phyloP scores from a whole-genome alignment of 2,113 vertebrate species.

The Esox niger region DNA sequence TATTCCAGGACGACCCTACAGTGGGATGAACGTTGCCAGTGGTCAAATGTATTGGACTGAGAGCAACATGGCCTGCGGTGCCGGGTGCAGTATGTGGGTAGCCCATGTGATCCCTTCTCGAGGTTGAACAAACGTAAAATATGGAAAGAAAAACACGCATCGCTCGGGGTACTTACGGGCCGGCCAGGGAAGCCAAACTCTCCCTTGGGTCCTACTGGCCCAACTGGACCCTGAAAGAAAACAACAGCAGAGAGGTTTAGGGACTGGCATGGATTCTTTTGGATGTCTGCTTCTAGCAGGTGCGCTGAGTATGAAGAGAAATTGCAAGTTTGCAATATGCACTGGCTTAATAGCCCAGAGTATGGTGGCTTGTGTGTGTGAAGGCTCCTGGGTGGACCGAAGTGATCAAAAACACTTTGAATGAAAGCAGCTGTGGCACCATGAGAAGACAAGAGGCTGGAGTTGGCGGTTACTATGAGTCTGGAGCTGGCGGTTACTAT shows the following conservation, averaged over 20 bases:
- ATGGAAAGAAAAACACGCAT: no score
- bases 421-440: constrained; percentile 35
- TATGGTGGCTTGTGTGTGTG: constrained; percentile 7
- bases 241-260: constrained; percentile 1
- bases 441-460: not conserved
- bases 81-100: no score
- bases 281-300: constrained; percentile 12
- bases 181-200: constrained; percentile 90
- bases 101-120: no score
- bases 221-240: constrained; percentile 83
- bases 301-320: constrained; percentile 16
- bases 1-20: constrained; percentile 87
- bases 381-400: constrained; percentile 4
- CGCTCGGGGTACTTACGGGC: constrained; percentile 86
- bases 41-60: constrained; percentile 5
- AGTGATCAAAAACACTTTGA: constrained; percentile 38
- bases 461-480: not conserved
- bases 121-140: no score
- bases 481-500: not conserved
- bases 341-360: not conserved
- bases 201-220: constrained; percentile 86
- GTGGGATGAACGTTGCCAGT: constrained; percentile 15
- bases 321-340: constrained; percentile 10
- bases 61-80: not conserved
- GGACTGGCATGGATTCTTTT: constrained; percentile 1